Evolutionary conservation across 2,113 vertebrate species (phyloP), one percentile per base, ranked within the genome.

Genomic region (Piliocolobus tephrosceles): DNA sequence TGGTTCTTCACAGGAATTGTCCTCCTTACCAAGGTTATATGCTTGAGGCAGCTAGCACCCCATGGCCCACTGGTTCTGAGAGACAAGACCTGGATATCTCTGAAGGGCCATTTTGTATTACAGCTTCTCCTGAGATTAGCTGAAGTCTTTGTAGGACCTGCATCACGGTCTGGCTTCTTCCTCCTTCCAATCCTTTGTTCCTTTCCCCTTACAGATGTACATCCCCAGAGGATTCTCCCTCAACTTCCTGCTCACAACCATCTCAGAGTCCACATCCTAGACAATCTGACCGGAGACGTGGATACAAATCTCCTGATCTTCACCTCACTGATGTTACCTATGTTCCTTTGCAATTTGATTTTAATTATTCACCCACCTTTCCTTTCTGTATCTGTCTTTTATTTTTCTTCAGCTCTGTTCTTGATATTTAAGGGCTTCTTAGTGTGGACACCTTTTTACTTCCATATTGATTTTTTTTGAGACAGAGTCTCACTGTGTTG

Each of bases 81-180:
- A 40, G 30, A 2, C 2, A 27, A n/a, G 89, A 12, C 13, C 30
- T 72, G 40, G 20, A 22, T 27, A 57, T 27, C 20, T 35, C 12
- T 64, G 22, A n/a, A 52, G 16, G 20, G 2, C 38, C 58, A 13
- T 0, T 0, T 2, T 40, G 17, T 38, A 38, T 70, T 5, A 6
- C 30, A 61, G 58, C 23, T 61, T 35, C 16, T 57, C 1, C 1
- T 18, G 25, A 43, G n/a, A 20, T 45, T 32, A 20, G 17, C 8
- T 25, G 23, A n/a, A 16, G 35, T 32, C 81, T 18, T 52, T n/a
- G 30, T 14, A 68, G 50, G 81, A 13, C 9, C 6, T 66, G 20
- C 2, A 10, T 43, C 2, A 3, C 6, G 14, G 16, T 27, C 72
- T 23, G 35, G 17, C 3, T 32, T 50, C 50, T 43, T 32, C 6